Base-by-base conservation (phyloP, 2,888 invertebrate genomes). In the Nasonovia ribisnigri region DNA sequence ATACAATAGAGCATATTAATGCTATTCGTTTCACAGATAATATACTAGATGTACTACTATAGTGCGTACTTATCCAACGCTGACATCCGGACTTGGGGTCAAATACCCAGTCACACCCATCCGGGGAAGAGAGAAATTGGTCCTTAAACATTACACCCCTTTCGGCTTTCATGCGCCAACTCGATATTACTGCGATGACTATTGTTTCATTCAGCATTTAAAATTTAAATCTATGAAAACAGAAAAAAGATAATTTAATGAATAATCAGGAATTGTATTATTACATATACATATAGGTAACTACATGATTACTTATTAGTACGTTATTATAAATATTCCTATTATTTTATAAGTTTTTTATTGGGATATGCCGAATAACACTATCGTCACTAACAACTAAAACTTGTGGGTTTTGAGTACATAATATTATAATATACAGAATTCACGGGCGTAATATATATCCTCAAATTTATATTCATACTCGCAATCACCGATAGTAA, bases 1-100 rank as follows among this genome's bases (percentile, higher is more conserved):
- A 29, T 48, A 88, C 92, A 88, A 92, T 88, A 54, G 88, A 92
- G 20, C 77, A n/a, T 92, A 90, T n/a, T 43, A 60, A 48, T 87
- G 46, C 6, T 88, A 54, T 88, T 77, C 92, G 88, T 88, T 88
- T 88, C 54, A 92, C 77, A 92, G 36, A 88, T 46, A 90, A 5
- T 67, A 54, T 36, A 88, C 24, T 67, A 48, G 20, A 77, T 43
- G 43, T 57, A 46, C 16, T 86, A n/a, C 29, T 16, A 29, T 86
- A 54, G 16, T 36, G 36, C 51, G 42, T 36, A 36, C 26, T 36
- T 84, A 92, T 51, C 48, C 77, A 87, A 48, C 67, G 10, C 87
- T 67, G 88, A 92, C 93, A 84, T 93, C 93, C 93, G 93, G 93
- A 57, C 57, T 90, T 43, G 84, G 93, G 93, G 93, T 93, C 93